Evolutionary conservation across 2,888 invertebrate species (phyloP).

Genomic region (Leptinotarsa tumamoca): DNA sequence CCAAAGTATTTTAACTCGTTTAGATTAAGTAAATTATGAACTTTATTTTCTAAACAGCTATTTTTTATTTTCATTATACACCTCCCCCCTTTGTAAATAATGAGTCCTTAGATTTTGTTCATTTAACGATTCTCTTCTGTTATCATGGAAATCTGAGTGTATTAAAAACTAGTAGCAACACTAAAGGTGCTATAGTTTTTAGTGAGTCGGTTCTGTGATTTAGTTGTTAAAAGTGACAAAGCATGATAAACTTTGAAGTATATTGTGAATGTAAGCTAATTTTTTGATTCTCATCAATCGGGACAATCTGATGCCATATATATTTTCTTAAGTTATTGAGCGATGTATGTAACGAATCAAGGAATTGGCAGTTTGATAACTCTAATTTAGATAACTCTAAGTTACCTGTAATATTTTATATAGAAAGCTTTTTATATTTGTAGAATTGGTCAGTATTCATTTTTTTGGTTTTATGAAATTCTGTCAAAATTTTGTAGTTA

Average conservation of each 20-base stretch:
- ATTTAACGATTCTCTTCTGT: conserved; percentile 32
- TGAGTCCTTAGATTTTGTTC: conserved; percentile 45
- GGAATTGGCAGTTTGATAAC: conserved; percentile 35
- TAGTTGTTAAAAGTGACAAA: conserved; percentile 37
- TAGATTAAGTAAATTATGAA: conserved; percentile 48
- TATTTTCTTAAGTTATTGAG: conserved; percentile 39
- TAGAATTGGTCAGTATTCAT: conserved; percentile 51
- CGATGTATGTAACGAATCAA: conserved; percentile 39
- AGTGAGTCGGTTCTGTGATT: conserved; percentile 45
- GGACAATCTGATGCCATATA: conserved; percentile 47
- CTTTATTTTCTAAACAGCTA: conserved; percentile 33
- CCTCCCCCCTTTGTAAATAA: conserved; percentile 43
- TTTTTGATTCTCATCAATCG: conserved; percentile 42
- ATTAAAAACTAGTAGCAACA: conserved; percentile 38
- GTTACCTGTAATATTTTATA: conserved; percentile 49
- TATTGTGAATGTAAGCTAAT: conserved; percentile 39
- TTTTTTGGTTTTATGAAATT: conserved; percentile 24
- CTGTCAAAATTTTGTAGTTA: conserved; percentile 35
- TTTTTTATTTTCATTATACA: conserved; percentile 37
- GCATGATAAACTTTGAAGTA: conserved; percentile 18
- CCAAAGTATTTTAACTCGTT: conserved; percentile 57
- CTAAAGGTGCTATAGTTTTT: conserved; percentile 37
- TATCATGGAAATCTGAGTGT: conserved; percentile 40
- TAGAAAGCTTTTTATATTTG: conserved; percentile 32
- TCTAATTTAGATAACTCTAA: conserved; percentile 43